These are phyloP conservation scores for Lutra lutra DNA, from an alignment of 2,797 vertebrate species.

Conservation along the genomic window DNA sequence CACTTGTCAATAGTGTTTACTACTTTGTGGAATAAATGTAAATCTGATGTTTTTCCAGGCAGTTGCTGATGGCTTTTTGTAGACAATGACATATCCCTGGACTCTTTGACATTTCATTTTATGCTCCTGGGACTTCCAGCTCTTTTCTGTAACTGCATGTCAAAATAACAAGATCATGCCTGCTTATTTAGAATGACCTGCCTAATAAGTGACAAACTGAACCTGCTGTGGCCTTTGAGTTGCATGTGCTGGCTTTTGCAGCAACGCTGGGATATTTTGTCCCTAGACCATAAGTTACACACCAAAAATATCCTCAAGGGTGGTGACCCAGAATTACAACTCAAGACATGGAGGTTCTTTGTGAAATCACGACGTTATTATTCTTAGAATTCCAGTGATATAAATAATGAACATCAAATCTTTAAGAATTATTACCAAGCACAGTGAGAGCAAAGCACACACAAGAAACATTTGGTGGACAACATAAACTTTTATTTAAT, in stretches of 20 bases:
- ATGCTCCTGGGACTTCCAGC: conserved; percentile 70
- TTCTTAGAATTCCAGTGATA: neutral
- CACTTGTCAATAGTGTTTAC: conserved; percentile 83
- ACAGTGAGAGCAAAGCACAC: neutral
- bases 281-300: neutral
- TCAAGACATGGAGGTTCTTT: neutral
- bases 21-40: conserved; percentile 76
- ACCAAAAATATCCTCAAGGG: conserved; percentile 50
- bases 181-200: conserved; percentile 69
- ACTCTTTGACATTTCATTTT: conserved; percentile 81
- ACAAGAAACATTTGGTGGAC: neutral
- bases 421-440: neutral
- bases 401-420: neutral
- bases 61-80: conserved; percentile 71
- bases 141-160: conserved; percentile 76
- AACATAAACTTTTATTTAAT: conserved; percentile 5
- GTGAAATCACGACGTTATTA: neutral
- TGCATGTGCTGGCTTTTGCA: neutral
- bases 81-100: conserved; percentile 64
- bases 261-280: conserved; percentile 12
- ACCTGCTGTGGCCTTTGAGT: neutral
- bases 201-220: conserved; percentile 70
- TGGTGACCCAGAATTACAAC: conserved; percentile 42
- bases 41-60: conserved; percentile 76
- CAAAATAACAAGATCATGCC: conserved; percentile 78